Conservation (phyloP, 1,140 invertebrate species). For the Drosophila arawakana region DNA sequence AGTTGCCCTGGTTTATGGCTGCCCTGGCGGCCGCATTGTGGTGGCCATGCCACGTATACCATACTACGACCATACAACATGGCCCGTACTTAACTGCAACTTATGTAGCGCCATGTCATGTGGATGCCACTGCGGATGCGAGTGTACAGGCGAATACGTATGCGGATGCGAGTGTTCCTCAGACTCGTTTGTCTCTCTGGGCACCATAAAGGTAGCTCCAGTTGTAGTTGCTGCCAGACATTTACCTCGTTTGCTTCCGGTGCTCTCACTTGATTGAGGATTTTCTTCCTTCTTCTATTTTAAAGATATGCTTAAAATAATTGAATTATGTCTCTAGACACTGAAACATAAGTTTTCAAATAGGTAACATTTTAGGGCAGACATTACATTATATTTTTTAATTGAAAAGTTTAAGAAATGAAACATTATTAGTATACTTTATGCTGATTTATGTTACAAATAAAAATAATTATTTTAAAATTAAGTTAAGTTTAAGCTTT, state of each 20-base stretch:
- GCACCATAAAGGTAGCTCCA: conserved; percentile 30
- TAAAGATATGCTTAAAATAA: conserved; percentile 3
- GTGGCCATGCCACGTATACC: conserved; percentile 18
- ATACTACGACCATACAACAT: background rate
- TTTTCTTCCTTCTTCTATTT: background rate
- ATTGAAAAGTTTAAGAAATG: no score
- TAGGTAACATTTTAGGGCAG: no score
- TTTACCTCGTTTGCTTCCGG: background rate
- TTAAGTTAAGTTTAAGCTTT: no score
- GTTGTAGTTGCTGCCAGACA: conserved; percentile 9
- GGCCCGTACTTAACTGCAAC: conserved; percentile 53
- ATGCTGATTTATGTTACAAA: no score
- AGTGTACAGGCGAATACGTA: background rate
- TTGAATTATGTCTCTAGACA: background rate
- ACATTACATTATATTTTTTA: no score
- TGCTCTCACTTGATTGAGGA: conserved; percentile 1
- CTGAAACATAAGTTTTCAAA: no score
- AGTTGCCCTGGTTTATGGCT: conserved; percentile 53
- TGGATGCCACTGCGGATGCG: background rate
- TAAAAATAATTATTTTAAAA: no score
- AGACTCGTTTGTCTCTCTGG: conserved; percentile 12
- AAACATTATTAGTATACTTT: no score
- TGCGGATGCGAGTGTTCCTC: background rate
- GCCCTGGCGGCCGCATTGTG: conserved; percentile 43
- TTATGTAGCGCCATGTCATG: conserved; percentile 34